phyloP scores from a whole-genome alignment of 1,140 invertebrate genomes.

The Nephila pilipes region DNA sequence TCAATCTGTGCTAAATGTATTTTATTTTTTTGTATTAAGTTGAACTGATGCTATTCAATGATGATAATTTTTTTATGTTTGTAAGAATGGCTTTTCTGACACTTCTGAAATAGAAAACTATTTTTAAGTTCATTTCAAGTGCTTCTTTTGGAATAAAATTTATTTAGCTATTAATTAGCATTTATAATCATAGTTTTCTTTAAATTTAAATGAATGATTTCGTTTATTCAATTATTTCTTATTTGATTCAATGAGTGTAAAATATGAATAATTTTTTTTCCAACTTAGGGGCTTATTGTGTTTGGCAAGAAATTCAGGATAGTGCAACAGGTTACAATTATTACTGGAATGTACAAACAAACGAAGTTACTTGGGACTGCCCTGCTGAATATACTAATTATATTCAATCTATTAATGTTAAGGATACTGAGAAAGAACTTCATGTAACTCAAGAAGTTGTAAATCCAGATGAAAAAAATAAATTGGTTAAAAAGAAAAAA shows the following conservation, averaged over 20 bases:
- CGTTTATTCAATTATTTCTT: not conserved
- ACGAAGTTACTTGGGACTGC: slow-evolving; percentile 88
- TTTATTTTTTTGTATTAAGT: not conserved
- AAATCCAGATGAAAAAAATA: not conserved
- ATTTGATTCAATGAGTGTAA: not conserved
- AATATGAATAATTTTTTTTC: not conserved
- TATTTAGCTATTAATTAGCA: too few relatives aligned
- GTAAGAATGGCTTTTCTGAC: not conserved
- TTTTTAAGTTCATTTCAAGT: too few relatives aligned
- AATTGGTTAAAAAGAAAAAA: not conserved
- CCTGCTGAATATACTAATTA: slow-evolving; percentile 82
- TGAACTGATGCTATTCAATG: too few relatives aligned
- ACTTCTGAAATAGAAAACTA: too few relatives aligned
- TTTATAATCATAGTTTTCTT: not conserved
- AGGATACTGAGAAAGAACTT: not conserved
- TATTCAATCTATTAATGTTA: not conserved
- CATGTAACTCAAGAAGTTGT: not conserved
- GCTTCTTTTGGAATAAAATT: too few relatives aligned
- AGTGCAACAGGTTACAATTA: slow-evolving; percentile 87
- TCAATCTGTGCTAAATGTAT: too few relatives aligned
- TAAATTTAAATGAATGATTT: not conserved
- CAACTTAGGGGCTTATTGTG: slow-evolving; percentile 17
- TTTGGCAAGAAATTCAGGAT: slow-evolving; percentile 88
- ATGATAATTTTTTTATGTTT: too few relatives aligned
- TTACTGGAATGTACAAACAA: slow-evolving; percentile 88